Base-by-base conservation (phyloP, 2,888 invertebrate species). In the Microdon myrmicae region DNA sequence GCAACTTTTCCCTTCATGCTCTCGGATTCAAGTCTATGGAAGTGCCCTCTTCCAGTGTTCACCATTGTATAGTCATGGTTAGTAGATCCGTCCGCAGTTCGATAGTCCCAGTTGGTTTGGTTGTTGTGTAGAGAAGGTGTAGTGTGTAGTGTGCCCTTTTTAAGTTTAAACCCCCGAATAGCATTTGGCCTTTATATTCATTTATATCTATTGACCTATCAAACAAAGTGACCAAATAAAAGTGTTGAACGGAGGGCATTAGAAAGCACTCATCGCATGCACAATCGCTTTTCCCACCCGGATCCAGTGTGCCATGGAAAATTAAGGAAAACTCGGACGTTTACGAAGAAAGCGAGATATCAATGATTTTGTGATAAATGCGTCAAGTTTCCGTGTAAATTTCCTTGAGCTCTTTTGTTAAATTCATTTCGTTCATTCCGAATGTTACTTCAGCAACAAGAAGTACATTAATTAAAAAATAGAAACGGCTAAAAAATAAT, bases 351-450 rank as follows among this genome's bases (percentile, higher is more conserved):
- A 56, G 51, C 44, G 49, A 56, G 38, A 44, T 28, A 55, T 39
- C 45, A 64, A 64, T 64, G 64, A 37, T 64, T 64, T 64, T 64
- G 64, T 64, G 61, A 64, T 64, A 64, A 28, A 51, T 41, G 51
- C 55, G 61, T 61, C 56, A 51, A 64, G 53, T 64, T 64, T 45
- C 5, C 9, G 10, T 14, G 25, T 7, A 7, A n/a, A 44, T 28
- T n/a, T 23, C 47, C n/a, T 55, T 55, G 14, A 34, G 19, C 17
- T 51, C 56, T 56, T 48, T 7, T 9, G 14, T 32, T 17, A 26
- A 9, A 28, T 49, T 43, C n/a, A n/a, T 44, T 26, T 7, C 28
- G 29, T 34, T 39, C 32, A 19, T 29, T 7, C 22, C 31, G 6
- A 37, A 14, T 29, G 44, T 34, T 26, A 45, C 26, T 10, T 13